Evolutionary conservation across 2,888 invertebrate species (phyloP).

Genomic region (Sinohyriopsis cumingii): DNA sequence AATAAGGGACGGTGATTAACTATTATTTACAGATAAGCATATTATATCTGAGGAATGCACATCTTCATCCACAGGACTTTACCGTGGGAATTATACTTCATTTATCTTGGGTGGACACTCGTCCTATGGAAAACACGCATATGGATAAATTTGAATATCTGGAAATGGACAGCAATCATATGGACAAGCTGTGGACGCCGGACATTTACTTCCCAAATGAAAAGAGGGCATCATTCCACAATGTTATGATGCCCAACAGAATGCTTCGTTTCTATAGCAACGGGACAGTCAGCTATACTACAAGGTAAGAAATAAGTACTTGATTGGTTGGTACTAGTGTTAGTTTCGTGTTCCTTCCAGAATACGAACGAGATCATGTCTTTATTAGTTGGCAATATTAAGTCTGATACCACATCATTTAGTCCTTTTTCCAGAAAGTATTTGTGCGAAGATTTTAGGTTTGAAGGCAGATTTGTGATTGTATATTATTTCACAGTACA

Average conservation of each 20-base stretch:
- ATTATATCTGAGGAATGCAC: too few species aligned
- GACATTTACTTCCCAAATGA: conserved; percentile 98
- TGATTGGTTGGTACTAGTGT: conserved; percentile 66
- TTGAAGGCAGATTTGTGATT: too few species aligned
- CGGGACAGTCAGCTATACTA: conserved; percentile 95
- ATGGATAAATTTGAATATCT: conserved; percentile 80
- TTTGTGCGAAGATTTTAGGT: too few species aligned
- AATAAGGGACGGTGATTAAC: too few species aligned
- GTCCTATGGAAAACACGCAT: conserved; percentile 17
- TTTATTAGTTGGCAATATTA: too few species aligned
- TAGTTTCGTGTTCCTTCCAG: too few species aligned
- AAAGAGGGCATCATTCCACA: conserved; percentile 94
- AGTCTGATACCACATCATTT: too few species aligned
- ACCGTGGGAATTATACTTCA: conserved; percentile 57
- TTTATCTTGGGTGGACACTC: conserved; percentile 51
- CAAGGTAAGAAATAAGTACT: conserved; percentile 92
- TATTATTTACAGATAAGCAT: too few species aligned
- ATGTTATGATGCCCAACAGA: conserved; percentile 97
- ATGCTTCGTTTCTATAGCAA: conserved; percentile 96
- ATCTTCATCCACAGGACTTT: conserved; percentile 49
- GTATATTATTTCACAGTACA: too few species aligned
- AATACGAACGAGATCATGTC: too few species aligned
- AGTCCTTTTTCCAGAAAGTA: too few species aligned
- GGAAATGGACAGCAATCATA: conserved; percentile 78
- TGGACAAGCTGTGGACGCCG: conserved; percentile 97